Evolutionary conservation across 2,888 invertebrate species (phyloP).

Genomic region (Chrysolina haemoptera): DNA sequence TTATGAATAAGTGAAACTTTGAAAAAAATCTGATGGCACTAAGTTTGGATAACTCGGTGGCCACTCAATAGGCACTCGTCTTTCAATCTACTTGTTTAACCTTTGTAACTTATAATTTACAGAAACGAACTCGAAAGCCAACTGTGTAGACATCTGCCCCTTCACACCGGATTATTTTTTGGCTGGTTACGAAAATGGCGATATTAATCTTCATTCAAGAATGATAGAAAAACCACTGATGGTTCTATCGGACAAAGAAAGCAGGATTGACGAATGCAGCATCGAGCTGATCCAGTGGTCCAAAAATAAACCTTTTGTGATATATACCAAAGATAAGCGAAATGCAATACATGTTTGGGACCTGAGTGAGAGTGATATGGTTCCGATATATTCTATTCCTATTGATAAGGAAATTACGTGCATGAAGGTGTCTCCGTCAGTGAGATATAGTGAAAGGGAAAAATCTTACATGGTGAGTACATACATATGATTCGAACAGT

Average conservation of each 20-base stretch:
- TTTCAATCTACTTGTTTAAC: too few species aligned
- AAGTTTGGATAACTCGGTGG: too few species aligned
- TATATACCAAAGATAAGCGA: constrained; percentile 70
- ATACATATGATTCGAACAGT: too few species aligned
- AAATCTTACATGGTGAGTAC: constrained; percentile 70
- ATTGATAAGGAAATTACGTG: constrained; percentile 67
- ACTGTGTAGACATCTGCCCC: constrained; percentile 71
- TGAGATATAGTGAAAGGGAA: constrained; percentile 52
- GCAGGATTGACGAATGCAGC: constrained; percentile 57
- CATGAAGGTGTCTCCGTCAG: constrained; percentile 69
- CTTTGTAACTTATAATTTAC: constrained; percentile 26
- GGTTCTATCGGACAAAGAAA: constrained; percentile 62
- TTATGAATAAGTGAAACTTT: too few species aligned
- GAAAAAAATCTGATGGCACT: too few species aligned
- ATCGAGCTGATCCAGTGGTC: constrained; percentile 73
- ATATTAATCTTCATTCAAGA: constrained; percentile 70
- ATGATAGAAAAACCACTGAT: constrained; percentile 68
- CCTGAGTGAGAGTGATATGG: constrained; percentile 71
- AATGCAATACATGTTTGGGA: constrained; percentile 73
- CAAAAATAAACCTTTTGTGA: constrained; percentile 70
- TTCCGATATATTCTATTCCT: constrained; percentile 69
- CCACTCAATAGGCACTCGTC: too few species aligned
- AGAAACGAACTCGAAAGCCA: constrained; percentile 64
- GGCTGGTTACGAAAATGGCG: constrained; percentile 72
- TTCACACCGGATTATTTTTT: constrained; percentile 71